A percentile compares a stretch with the other conserved stretches of the same genome.
Conservation (phyloP, 2,888 invertebrate genomes). For the Axea sp. region DNA sequence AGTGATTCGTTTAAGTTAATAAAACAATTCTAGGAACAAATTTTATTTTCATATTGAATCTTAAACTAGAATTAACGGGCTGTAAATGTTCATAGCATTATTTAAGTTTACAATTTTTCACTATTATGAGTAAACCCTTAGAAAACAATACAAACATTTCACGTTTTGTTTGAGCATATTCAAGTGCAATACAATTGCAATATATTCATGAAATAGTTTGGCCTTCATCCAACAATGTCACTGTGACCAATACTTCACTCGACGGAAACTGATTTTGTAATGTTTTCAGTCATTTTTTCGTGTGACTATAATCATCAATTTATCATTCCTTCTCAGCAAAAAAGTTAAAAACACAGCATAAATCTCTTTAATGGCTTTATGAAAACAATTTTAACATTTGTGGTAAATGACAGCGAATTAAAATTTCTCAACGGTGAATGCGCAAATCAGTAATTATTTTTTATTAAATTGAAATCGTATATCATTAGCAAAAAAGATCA, state of each 20-base stretch:
- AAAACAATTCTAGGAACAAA: too few relatives aligned
- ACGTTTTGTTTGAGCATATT: slow-evolving; percentile 44
- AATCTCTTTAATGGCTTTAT: slow-evolving; percentile 11
- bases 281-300: slow-evolving; percentile 46
- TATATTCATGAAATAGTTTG: slow-evolving; percentile 58
- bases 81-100: too few relatives aligned
- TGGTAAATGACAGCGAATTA: not conserved
- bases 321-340: slow-evolving; percentile 15
- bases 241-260: slow-evolving; percentile 45
- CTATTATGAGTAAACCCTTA: slow-evolving; percentile 13
- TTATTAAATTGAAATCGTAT: slow-evolving; percentile 2
- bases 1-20: too few relatives aligned
- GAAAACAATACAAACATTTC: slow-evolving; percentile 40
- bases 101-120: slow-evolving; percentile 18
- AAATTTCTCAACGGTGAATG: not conserved
- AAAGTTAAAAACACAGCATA: slow-evolving; percentile 16
- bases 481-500: slow-evolving; percentile 24
- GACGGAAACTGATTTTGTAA: slow-evolving; percentile 49
- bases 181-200: slow-evolving; percentile 43
- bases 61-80: too few relatives aligned
- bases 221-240: slow-evolving; percentile 58
- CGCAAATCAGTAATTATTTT: slow-evolving; percentile 2
- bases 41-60: too few relatives aligned
- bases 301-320: slow-evolving; percentile 47
- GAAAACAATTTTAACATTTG: slow-evolving; percentile 13